Percentiles rank a stretch among this genome's conserved stretches.
Conservation (phyloP, 2,888 invertebrate species). For the Tenthredo notha region DNA sequence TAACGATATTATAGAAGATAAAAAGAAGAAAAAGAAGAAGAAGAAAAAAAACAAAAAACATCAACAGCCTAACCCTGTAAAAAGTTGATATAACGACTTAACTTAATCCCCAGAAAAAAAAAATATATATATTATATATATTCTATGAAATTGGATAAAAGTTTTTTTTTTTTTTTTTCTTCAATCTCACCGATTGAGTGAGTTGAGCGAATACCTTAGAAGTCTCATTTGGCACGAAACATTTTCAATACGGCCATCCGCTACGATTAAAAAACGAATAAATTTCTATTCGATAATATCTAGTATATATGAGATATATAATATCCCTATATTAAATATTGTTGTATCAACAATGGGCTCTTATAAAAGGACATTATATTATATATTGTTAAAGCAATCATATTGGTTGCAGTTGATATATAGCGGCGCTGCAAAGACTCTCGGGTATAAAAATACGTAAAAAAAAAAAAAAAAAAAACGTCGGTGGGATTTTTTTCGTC, state of each 20-base stretch:
- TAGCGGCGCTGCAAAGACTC: constrained; percentile 60
- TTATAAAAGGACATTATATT: constrained; percentile 25
- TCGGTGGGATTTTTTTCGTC: too few relatives aligned
- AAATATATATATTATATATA: neutral
- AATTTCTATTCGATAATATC: constrained; percentile 7
- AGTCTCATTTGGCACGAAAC: neutral
- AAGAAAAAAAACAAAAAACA: neutral
- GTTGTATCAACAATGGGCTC: constrained; percentile 72
- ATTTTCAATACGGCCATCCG: neutral
- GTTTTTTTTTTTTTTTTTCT: neutral
- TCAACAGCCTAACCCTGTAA: neutral
- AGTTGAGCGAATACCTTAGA: neutral
- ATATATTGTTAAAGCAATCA: constrained; percentile 67
- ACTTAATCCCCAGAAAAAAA: neutral
- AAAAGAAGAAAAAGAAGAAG: too few relatives aligned
- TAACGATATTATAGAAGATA: neutral
- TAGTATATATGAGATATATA: neutral
- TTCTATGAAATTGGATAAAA: neutral
- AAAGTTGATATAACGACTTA: neutral
- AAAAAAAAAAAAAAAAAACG: too few relatives aligned
- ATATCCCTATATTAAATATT: constrained; percentile 58
- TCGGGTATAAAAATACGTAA: too few relatives aligned
- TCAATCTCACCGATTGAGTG: neutral
- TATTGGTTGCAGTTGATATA: constrained; percentile 71
- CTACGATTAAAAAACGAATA: constrained; percentile 5